Evolutionary conservation across 2,797 vertebrate species (phyloP).

Genomic region (Mallotus villosus): DNA sequence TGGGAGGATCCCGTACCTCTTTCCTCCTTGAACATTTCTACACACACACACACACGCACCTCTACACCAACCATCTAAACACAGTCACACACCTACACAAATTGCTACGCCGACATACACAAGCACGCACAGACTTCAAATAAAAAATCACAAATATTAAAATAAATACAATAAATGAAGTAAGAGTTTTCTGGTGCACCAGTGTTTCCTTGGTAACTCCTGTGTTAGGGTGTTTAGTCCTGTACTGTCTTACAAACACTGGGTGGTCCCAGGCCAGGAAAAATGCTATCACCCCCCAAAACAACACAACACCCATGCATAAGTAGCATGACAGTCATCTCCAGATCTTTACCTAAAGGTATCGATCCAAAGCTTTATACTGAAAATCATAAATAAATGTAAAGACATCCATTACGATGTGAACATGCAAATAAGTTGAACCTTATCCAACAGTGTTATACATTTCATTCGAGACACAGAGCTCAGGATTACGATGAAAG

Average conservation of each 20-base stretch:
- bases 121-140: too few relatives aligned
- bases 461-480: not conserved
- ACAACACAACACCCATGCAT: too few relatives aligned
- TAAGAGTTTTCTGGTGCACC: not conserved
- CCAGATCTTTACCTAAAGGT: too few relatives aligned
- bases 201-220: not conserved
- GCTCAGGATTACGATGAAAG: not conserved
- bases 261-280: too few relatives aligned
- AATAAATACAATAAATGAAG: too few relatives aligned
- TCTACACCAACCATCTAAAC: slow-evolving; percentile 34
- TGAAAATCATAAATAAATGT: too few relatives aligned
- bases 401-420: too few relatives aligned
- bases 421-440: too few relatives aligned
- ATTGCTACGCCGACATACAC: slow-evolving; percentile 8
- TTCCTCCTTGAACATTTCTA: slow-evolving; percentile 44
- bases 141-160: too few relatives aligned
- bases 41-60: slow-evolving; percentile 26
- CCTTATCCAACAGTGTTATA: not conserved
- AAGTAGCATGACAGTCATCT: too few relatives aligned
- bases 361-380: too few relatives aligned
- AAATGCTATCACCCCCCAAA: too few relatives aligned
- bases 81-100: not conserved
- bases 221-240: not conserved
- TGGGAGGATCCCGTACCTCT: slow-evolving; percentile 58
- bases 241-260: not conserved